A percentile compares a stretch with the other conserved stretches of the same genome.
Evolutionary conservation across 2,113 vertebrate species (phyloP).

Genomic region (Cochlearius cochlearius): DNA sequence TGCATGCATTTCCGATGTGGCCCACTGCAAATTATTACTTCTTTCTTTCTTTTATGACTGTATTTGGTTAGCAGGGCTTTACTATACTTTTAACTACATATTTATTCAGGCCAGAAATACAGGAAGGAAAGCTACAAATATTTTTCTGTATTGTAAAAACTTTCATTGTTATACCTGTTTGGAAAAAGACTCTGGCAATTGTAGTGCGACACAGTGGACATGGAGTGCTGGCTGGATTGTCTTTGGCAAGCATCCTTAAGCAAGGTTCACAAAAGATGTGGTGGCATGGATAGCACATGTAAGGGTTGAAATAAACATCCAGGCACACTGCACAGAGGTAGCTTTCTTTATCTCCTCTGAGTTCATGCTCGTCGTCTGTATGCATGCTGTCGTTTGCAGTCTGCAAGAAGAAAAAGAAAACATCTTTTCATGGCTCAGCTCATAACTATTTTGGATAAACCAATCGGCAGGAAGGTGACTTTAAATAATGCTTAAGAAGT

Average conservation of each 20-base stretch:
- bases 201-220: conserved; percentile 88
- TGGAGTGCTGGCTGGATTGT: conserved; percentile 80
- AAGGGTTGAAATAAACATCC: conserved; percentile 91
- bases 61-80: not conserved
- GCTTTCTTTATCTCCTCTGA: conserved; percentile 81
- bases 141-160: not conserved
- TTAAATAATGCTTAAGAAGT: not conserved
- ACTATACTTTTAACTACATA: not conserved
- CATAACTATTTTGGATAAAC: not conserved
- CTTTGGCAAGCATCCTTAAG: conserved; percentile 87
- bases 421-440: not conserved
- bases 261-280: conserved; percentile 96
- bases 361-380: conserved; percentile 70
- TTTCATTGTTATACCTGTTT: conserved; percentile 81
- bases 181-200: conserved; percentile 86
- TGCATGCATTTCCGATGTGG: not conserved
- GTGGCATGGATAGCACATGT: conserved; percentile 89
- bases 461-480: not conserved
- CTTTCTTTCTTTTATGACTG: not conserved
- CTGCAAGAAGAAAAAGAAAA: conserved; percentile 65
- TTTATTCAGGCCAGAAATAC: not conserved
- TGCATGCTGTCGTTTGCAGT: conserved; percentile 65
- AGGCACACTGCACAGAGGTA: conserved; percentile 90
- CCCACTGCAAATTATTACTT: not conserved
- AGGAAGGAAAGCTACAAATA: not conserved